These are phyloP conservation scores for Stenolophus ochropezus DNA, from an alignment of 2,888 invertebrate species.

Conservation along the genomic window DNA sequence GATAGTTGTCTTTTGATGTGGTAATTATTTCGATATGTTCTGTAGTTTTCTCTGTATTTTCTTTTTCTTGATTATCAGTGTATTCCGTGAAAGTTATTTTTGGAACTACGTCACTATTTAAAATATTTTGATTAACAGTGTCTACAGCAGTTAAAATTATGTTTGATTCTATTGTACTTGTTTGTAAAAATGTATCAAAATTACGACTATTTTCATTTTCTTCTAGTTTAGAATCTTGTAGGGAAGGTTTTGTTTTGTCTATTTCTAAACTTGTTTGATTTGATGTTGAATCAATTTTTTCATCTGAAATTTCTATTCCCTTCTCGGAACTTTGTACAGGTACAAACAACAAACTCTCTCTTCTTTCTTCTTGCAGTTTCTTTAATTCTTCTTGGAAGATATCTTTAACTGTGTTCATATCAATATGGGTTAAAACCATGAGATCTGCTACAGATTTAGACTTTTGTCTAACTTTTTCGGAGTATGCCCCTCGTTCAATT, in stretches of 20 bases:
- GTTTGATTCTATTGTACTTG: conserved; percentile 28
- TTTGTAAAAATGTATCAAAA: conserved; percentile 41
- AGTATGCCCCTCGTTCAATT: conserved; percentile 77
- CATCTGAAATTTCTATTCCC: no score
- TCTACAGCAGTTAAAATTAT: neutral
- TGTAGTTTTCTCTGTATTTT: neutral
- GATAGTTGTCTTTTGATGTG: conserved; percentile 7
- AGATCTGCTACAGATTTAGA: conserved; percentile 81
- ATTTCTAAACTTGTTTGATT: neutral
- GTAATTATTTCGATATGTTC: conserved; percentile 30
- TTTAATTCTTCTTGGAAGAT: conserved; percentile 76
- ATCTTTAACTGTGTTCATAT: conserved; percentile 75
- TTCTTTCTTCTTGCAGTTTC: conserved; percentile 72
- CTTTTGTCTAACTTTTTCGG: conserved; percentile 80
- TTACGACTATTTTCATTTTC: conserved; percentile 8
- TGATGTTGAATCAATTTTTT: neutral
- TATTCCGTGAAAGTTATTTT: neutral
- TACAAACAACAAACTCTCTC: conserved; percentile 72
- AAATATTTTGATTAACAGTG: conserved; percentile 24
- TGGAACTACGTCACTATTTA: neutral
- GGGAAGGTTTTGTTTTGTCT: conserved; percentile 17
- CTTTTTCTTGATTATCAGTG: neutral
- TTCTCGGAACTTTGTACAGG: conserved; percentile 67
- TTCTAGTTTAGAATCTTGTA: conserved; percentile 39
- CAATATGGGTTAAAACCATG: conserved; percentile 81